Conservation (phyloP, 1,140 invertebrate genomes). For the Leptinotarsa lineolata region DNA sequence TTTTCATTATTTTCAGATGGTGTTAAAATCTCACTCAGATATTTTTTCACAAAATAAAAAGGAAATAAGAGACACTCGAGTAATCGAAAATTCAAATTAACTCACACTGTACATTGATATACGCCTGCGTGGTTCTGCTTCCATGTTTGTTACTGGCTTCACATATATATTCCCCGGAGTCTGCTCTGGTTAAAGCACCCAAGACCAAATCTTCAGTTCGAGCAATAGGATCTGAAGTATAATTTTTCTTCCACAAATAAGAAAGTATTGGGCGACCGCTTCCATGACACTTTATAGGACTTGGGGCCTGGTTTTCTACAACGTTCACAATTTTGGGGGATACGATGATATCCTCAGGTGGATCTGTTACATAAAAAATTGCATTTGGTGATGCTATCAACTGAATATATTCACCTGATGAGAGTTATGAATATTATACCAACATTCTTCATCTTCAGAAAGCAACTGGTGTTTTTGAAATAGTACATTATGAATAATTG, state of each 20-base stretch:
- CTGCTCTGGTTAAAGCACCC: constrained; percentile 62
- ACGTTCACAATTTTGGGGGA: constrained; percentile 74
- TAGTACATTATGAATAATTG: too few relatives aligned
- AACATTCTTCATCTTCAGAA: too few relatives aligned
- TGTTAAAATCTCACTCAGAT: too few relatives aligned
- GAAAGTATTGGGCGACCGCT: constrained; percentile 72
- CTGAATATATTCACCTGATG: too few relatives aligned
- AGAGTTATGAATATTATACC: too few relatives aligned
- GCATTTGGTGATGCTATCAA: too few relatives aligned
- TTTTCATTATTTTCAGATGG: too few relatives aligned
- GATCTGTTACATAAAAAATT: constrained; percentile 64
- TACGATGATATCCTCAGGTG: constrained; percentile 82
- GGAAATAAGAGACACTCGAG: too few relatives aligned
- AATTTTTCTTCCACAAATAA: constrained; percentile 69
- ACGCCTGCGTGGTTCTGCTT: constrained; percentile 64
- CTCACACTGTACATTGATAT: constrained; percentile 82
- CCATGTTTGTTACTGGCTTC: constrained; percentile 79
- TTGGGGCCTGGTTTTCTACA: constrained; percentile 74
- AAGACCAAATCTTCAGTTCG: constrained; percentile 63
- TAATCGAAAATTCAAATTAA: constrained; percentile 43
- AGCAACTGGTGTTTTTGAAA: too few relatives aligned
- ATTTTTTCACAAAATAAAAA: too few relatives aligned
- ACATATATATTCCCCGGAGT: constrained; percentile 75
- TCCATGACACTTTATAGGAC: constrained; percentile 75
- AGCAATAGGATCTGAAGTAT: constrained; percentile 56